These are phyloP conservation scores for Zosterops lateralis DNA, from an alignment of 2,113 vertebrate genomes.

Conservation along the genomic window DNA sequence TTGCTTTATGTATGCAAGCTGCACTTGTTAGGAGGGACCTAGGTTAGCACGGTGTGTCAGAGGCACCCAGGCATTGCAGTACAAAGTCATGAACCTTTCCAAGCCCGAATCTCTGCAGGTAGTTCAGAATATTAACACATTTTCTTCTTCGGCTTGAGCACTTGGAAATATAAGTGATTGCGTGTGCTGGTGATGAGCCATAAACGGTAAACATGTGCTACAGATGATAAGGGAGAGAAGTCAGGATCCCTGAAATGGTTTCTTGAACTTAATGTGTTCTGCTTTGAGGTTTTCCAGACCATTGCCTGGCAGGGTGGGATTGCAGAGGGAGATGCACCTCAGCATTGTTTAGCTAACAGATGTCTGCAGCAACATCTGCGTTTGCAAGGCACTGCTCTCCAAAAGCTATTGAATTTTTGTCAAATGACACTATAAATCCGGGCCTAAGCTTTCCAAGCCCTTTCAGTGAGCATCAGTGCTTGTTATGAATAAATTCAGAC, in stretches of 20 bases:
- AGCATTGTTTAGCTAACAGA: slow-evolving; percentile 30
- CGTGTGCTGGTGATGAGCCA: slow-evolving; percentile 35
- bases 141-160: neutral
- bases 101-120: neutral
- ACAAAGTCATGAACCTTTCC: neutral
- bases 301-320: neutral
- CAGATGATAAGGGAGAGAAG: slow-evolving; percentile 47
- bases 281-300: slow-evolving; percentile 28
- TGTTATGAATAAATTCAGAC: neutral
- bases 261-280: slow-evolving; percentile 18
- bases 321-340: slow-evolving; percentile 13
- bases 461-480: neutral
- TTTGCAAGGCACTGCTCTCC: neutral
- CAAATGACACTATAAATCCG: neutral
- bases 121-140: slow-evolving; percentile 25
- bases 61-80: neutral
- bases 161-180: slow-evolving; percentile 12
- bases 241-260: slow-evolving; percentile 22
- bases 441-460: neutral
- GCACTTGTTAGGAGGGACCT: slow-evolving; percentile 4
- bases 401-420: neutral
- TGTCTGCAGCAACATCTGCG: neutral
- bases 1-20: slow-evolving; percentile 15
- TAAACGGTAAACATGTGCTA: slow-evolving; percentile 44
- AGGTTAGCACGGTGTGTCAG: neutral